Conservation (phyloP, 2,888 invertebrate genomes). For the Sminthurinus aureus region DNA sequence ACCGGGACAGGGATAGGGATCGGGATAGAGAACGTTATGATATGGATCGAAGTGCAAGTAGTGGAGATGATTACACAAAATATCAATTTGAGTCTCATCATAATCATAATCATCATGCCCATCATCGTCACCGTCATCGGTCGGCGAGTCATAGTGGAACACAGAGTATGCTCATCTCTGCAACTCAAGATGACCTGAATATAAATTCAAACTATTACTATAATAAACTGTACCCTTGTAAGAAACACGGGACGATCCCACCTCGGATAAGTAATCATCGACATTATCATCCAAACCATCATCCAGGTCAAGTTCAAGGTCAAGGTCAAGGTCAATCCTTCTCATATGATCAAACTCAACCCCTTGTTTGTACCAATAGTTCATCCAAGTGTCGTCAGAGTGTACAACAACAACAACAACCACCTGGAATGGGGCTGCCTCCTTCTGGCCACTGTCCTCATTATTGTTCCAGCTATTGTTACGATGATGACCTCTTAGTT, state of each 20-base stretch:
- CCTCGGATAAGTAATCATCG: slow-evolving; percentile 29
- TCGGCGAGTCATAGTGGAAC: slow-evolving; percentile 28
- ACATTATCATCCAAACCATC: slow-evolving; percentile 9
- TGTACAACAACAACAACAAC: not conserved
- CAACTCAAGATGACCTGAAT: not conserved
- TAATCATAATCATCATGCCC: not conserved
- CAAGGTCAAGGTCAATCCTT: not conserved
- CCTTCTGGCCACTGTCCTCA: not conserved
- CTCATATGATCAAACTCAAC: not conserved
- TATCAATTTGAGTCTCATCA: slow-evolving; percentile 6
- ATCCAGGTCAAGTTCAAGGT: not conserved
- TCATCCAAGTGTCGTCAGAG: slow-evolving; percentile 13
- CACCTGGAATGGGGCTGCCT: not conserved
- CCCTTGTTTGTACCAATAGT: slow-evolving; percentile 8
- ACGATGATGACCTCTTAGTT: slow-evolving; percentile 38
- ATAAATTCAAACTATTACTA: slow-evolving; percentile 14
- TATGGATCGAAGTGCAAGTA: slow-evolving; percentile 31
- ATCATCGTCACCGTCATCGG: slow-evolving; percentile 15
- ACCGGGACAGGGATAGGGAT: not conserved
- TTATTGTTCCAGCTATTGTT: slow-evolving; percentile 5
- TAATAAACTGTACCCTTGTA: slow-evolving; percentile 36
- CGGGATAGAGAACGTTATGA: slow-evolving; percentile 11
- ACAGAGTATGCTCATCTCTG: not conserved
- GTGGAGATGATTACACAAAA: slow-evolving; percentile 28
- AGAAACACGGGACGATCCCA: slow-evolving; percentile 37